Evolutionary conservation across 1,140 invertebrate species (phyloP).

Genomic region (Diorhabda carinulata): DNA sequence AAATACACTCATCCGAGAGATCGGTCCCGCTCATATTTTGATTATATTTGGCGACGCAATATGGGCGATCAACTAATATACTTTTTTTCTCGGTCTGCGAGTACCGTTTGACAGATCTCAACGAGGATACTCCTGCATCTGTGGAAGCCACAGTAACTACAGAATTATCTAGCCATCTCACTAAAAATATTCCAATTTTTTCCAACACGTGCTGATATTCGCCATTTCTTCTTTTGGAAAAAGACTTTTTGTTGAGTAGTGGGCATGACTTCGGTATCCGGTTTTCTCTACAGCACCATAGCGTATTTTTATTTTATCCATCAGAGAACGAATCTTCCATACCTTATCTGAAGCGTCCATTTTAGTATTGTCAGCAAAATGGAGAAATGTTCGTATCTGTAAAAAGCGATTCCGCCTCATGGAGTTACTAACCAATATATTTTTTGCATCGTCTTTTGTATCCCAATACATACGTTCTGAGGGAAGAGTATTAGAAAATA

Average conservation of each 20-base stretch:
- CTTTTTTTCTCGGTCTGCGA: constrained; percentile 45
- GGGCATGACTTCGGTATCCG: no score
- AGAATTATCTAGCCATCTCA: constrained; percentile 23
- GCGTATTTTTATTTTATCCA: background rate
- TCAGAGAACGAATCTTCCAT: constrained; percentile 11
- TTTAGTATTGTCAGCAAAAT: constrained; percentile 34
- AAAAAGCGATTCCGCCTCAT: constrained; percentile 41
- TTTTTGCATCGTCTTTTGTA: constrained; percentile 39
- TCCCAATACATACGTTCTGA: constrained; percentile 40
- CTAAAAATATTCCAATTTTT: constrained; percentile 26
- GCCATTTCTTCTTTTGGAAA: background rate
- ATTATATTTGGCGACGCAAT: constrained; percentile 45
- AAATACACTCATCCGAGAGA: constrained; percentile 45
- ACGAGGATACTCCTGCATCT: constrained; percentile 28
- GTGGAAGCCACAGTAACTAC: constrained; percentile 17
- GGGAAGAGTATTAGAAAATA: constrained; percentile 20
- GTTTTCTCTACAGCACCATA: background rate
- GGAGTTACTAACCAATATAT: constrained; percentile 33
- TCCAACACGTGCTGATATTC: constrained; percentile 6
- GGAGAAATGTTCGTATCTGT: constrained; percentile 38
- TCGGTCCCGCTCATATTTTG: constrained; percentile 41
- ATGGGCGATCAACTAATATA: constrained; percentile 40
- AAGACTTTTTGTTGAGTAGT: no score
- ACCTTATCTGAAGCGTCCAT: constrained; percentile 18
- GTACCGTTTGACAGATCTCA: constrained; percentile 39